Evolutionary conservation across 2,797 vertebrate genomes (phyloP), one percentile per base, ranked within the genome.

Genomic region (Centroberyx gerrardi): DNA sequence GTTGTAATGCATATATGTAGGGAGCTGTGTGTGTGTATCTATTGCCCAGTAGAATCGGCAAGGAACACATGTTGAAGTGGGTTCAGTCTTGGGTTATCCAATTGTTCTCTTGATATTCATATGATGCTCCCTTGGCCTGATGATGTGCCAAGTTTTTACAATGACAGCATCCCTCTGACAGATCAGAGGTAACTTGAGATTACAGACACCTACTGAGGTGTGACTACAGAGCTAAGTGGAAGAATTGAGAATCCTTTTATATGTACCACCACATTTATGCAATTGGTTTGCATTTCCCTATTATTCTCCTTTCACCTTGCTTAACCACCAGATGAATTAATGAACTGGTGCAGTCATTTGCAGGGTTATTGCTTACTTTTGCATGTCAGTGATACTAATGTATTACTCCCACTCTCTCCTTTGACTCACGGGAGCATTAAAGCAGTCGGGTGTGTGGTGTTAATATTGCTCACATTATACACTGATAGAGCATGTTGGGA

Each of bases 401-500:
- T 68, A 33, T 68, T 29, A 13, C 28, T 67, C 18, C 22, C 8
- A 67, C 10, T 18, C 44, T 62, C 51, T 59, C 48, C 31, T 15
- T 33, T 14, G 15, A 22, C 60, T 22, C n/a, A 12, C 9, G 36
- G 61, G 51, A 38, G 36, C 29, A 33, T 49, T 38, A 27, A 14
- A 27, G 29, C 53, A 62, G 15, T 49, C 14, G 12, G 28, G 29
- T 31, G 15, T 58, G 52, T 40, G 33, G 58, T 53, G 58, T 64
- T 55, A 27, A 22, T 14, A 59, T 38, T 49, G 31, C 46, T 60
- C 56, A 15, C 44, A 67, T 67, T 44, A 42, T 51, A 55, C 22
- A 36, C 28, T 9, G 4, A 10, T 33, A 49, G 17, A 48, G 9
- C 53, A 10, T 48, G 15, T 9, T 31, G 29, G 27, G 5, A 64